Evolutionary conservation across 2,888 invertebrate species (phyloP), one percentile per base, ranked within the genome.

Genomic region (Pseudococcus longispinus): DNA sequence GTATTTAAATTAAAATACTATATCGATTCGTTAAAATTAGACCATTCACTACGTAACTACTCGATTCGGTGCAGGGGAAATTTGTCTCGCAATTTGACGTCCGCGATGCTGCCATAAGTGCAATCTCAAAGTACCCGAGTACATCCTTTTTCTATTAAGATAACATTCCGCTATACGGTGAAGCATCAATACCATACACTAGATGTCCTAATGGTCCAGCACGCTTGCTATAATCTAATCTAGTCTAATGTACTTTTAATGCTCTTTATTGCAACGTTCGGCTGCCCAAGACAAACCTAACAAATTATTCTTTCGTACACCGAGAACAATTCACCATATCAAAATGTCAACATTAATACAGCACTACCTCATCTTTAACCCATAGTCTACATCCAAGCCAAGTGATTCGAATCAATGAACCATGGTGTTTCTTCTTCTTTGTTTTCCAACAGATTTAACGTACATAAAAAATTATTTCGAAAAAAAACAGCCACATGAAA

Each of bases 61-160:
- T 32, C 29, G 29, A 15, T 29, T 70, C 70, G 70, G 26, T 70
- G 15, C n/a, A n/a, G n/a, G 37, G 15, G 13, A 70, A 70, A 70
- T 70, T 70, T 70, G 70, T 70, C 70, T 70, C 70, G 70, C 70
- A 29, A 70, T 70, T 70, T 29, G 70, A 29, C 70, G 32, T 70
- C 70, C 70, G 60, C 60, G 18, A 70, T 18, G 29, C 18, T 29
- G 29, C 70, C 8, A 70, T 70, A 26, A 6, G 55, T 55, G 55
- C 55, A 55, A 55, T 55, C 60, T 60, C n/a, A n/a, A 55, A 55
- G 55, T 15, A 15, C 13, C 13, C 44, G 3, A 46, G 74, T 80
- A 80, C 42, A 42, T 80, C 42, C 42, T 37, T 80, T 80, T 80
- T 80, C 42, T 80, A 80, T 80, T 80, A 80, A 80, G 37, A 80